Evolutionary conservation across 2,888 invertebrate species (phyloP), one percentile per base, ranked within the genome.

Genomic region (Lomographa bimaculata): DNA sequence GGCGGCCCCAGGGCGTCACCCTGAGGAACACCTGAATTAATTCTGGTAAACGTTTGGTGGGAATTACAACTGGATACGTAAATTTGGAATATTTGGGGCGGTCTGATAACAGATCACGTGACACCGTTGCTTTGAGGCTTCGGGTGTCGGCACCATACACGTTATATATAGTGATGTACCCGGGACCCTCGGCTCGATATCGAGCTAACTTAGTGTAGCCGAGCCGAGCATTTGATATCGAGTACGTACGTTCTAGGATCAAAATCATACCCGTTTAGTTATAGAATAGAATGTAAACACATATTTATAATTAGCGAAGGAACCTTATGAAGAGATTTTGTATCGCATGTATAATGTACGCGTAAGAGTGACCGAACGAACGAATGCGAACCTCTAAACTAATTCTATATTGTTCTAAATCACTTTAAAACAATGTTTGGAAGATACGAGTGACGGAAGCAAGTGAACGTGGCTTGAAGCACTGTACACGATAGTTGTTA

Each of bases 281-380:
- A 60, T 65, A 70, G 60, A 57, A 53, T 74, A 71, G 63, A 47
- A 50, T 46, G 60, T 54, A 29, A 65, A 64, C 51, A 68, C 69
- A 64, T 75, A 75, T 76, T 69, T 69, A 71, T 71, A 67, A 60
- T 60, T 70, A 67, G 63, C 54, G 46, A 60, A 59, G 60, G 59
- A 69, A 64, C 73, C 75, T 71, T 75, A 73, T 73, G 74, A 75
- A 71, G 75, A 80, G 71, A 76, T 80, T 80, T 79, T 79, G 76
- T 75, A 75, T 71, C 55, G 75, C 71, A 43, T 42, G 53, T 63
- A 64, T 64, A 62, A 60, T 71, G 72, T 79, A 79, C 79, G 71
- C 76, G 75, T 69, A 69, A 63, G 67, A 69, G 61, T 64, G 64
- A 56, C 56, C 57, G 49, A 7, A 18, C 34, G 43, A 44, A 34